Evolutionary conservation across 2,113 vertebrate species (phyloP).

Genomic region (Trochalopteron elliotii): DNA sequence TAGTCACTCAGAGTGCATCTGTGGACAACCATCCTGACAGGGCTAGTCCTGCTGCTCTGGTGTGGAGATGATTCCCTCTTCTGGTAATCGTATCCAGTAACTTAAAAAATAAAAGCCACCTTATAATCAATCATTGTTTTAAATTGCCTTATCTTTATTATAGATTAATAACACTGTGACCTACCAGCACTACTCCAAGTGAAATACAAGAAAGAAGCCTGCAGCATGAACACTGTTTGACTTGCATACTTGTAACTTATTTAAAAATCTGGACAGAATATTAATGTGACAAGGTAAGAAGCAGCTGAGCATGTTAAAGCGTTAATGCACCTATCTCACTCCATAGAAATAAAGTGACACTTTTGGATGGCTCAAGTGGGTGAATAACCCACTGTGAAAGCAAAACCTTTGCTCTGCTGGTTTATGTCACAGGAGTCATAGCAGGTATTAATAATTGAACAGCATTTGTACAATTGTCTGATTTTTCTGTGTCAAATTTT

Average conservation of each 20-base stretch:
- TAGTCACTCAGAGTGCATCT: neutral
- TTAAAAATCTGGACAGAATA: conserved; percentile 21
- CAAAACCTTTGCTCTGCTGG: neutral
- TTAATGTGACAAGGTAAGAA: neutral
- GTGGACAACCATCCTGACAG: neutral
- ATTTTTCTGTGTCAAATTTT: neutral
- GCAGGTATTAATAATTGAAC: neutral
- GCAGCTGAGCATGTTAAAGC: neutral
- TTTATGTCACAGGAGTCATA: neutral
- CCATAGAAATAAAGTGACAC: neutral
- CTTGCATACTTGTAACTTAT: neutral
- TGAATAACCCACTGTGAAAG: neutral
- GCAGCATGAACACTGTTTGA: neutral
- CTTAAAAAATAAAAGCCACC: neutral
- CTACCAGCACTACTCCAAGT: neutral
- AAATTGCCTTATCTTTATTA: neutral
- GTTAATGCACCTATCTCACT: neutral
- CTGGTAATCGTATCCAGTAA: neutral
- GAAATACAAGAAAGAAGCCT: neutral
- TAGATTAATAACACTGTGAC: neutral
- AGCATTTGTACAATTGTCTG: neutral
- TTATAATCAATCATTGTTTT: neutral
- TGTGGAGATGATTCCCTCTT: neutral
- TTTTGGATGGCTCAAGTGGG: neutral
- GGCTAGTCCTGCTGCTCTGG: neutral